Evolutionary conservation across 1,140 invertebrate species (phyloP).

Genomic region (Macrobrachium rosenbergii): DNA sequence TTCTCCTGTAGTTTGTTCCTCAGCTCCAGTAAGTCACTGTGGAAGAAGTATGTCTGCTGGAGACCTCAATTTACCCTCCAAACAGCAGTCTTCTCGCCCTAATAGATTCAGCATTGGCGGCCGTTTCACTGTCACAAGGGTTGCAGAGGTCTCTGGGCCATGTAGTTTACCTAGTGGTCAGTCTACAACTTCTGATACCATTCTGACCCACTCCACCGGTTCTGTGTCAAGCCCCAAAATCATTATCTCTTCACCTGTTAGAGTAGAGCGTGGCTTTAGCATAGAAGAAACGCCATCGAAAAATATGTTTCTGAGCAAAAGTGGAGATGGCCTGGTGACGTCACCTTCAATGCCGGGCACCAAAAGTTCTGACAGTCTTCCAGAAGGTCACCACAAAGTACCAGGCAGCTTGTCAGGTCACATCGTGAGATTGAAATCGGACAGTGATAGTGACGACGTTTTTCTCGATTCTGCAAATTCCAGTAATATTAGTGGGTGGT

Average conservation of each 20-base stretch:
- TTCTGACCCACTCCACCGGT: background rate
- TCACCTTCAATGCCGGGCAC: background rate
- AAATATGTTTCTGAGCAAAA: constrained; percentile 2
- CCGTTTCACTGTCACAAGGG: constrained; percentile 64
- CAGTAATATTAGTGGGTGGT: constrained; percentile 6
- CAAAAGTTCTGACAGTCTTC: constrained; percentile 23
- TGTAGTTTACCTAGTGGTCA: constrained; percentile 41
- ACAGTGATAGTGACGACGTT: constrained; percentile 58
- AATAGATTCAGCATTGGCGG: constrained; percentile 62
- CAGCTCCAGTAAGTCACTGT: constrained; percentile 32
- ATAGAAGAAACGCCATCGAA: constrained; percentile 48
- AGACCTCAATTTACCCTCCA: constrained; percentile 37
- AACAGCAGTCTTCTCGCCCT: constrained; percentile 30
- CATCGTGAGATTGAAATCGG: constrained; percentile 45
- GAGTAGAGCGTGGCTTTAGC: constrained; percentile 65
- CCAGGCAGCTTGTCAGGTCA: constrained; percentile 2
- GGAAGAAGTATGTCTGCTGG: constrained; percentile 53
- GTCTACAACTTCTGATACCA: background rate
- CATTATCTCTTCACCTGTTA: constrained; percentile 65
- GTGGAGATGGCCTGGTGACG: background rate
- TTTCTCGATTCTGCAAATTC: constrained; percentile 40
- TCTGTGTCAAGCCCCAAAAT: constrained; percentile 60
- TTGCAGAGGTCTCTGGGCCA: constrained; percentile 38
- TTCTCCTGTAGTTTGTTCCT: constrained; percentile 2
- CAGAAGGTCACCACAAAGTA: constrained; percentile 23